Evolutionary conservation across 2,888 invertebrate genomes (phyloP).

Genomic region (Aricia artaxerxes): DNA sequence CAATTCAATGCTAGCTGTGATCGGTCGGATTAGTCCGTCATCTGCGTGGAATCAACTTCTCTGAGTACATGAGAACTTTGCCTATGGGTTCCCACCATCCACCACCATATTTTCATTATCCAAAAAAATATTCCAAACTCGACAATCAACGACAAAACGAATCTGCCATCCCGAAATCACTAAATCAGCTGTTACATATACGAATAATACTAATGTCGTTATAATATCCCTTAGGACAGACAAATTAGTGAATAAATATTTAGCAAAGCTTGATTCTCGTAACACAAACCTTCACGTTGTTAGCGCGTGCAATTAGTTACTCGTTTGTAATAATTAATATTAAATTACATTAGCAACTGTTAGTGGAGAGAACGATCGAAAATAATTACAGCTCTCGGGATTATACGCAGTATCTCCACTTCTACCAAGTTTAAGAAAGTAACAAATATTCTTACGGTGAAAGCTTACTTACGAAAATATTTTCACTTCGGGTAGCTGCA

Average conservation of each 20-base stretch:
- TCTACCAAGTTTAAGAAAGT: background rate
- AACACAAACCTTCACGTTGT: slow-evolving; percentile 25
- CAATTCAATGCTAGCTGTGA: too few species aligned
- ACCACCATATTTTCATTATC: background rate
- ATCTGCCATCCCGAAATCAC: background rate
- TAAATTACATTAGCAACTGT: slow-evolving; percentile 29
- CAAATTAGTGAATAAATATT: slow-evolving; percentile 20
- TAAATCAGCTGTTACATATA: background rate
- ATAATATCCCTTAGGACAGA: slow-evolving; percentile 12
- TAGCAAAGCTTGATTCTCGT: slow-evolving; percentile 5
- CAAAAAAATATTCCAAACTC: background rate
- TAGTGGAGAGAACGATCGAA: slow-evolving; percentile 26
- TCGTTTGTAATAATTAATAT: slow-evolving; percentile 31
- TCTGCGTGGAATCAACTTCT: too few species aligned
- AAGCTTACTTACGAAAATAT: background rate
- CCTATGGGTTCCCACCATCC: background rate
- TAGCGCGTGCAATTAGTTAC: slow-evolving; percentile 28
- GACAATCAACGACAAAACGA: background rate
- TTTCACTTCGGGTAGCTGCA: too few species aligned
- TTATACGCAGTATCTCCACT: background rate
- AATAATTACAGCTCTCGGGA: slow-evolving; percentile 12
- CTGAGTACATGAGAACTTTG: background rate
- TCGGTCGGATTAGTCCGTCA: too few species aligned
- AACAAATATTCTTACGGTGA: background rate
- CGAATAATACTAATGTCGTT: background rate